A percentile compares a stretch with the other conserved stretches of the same genome.
Conservation (phyloP, 2,888 invertebrate genomes). For the Timandra comae region DNA sequence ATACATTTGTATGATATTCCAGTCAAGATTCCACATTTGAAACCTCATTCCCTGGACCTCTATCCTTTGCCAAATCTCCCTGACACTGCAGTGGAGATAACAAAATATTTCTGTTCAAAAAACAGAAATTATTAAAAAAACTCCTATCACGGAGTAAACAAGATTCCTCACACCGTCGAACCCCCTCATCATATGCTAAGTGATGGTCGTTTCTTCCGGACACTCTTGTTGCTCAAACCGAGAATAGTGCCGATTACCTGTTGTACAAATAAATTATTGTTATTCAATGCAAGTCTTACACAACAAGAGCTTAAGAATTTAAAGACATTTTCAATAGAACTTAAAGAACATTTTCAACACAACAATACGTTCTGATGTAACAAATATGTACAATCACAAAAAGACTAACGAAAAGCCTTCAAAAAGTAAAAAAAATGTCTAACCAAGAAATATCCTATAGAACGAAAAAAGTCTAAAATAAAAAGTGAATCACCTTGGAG, state of each 20-base stretch:
- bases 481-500: slow-evolving; percentile 85
- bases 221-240: slow-evolving; percentile 85
- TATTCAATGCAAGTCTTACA: too few species aligned
- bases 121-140: slow-evolving; percentile 56
- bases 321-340: too few species aligned
- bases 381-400: too few species aligned
- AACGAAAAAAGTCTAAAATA: too few species aligned
- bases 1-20: too few species aligned
- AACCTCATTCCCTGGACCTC: slow-evolving; percentile 23
- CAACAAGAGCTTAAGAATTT: too few species aligned
- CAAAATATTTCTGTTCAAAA: slow-evolving; percentile 41
- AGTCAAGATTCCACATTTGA: slow-evolving; percentile 21
- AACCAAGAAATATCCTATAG: too few species aligned
- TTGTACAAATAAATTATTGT: too few species aligned
- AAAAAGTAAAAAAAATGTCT: too few species aligned
- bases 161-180: slow-evolving; percentile 31
- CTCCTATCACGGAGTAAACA: slow-evolving; percentile 65
- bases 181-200: slow-evolving; percentile 81
- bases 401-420: too few species aligned
- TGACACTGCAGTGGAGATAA: slow-evolving; percentile 39
- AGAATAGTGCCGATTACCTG: slow-evolving; percentile 84
- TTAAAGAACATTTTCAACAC: too few species aligned
- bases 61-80: slow-evolving; percentile 40
- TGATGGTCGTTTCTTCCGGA: slow-evolving; percentile 86
- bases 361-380: too few species aligned